Conservation (phyloP, 1,140 invertebrate species). For the Chionoecetes opilio region DNA sequence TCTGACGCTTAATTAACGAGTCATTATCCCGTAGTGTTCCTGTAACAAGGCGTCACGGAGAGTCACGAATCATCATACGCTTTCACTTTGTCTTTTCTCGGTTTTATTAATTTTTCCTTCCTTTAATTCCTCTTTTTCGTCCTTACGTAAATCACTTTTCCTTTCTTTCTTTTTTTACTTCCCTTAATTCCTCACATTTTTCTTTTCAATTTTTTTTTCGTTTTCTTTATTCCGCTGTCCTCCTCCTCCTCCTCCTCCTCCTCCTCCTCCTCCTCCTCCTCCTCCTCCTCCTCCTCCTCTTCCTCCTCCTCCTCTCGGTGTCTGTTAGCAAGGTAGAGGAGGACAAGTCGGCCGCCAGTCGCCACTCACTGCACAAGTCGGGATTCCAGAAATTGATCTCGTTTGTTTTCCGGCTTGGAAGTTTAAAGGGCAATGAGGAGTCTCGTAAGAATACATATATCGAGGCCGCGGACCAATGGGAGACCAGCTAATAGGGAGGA, state of each 20-base stretch:
- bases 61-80: too few relatives aligned
- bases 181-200: neutral
- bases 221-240: neutral
- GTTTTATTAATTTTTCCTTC: neutral
- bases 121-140: neutral
- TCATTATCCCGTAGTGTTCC: too few relatives aligned
- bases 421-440: neutral
- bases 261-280: neutral
- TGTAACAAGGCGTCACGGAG: too few relatives aligned
- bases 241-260: neutral
- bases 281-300: slow-evolving; percentile 18
- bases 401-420: neutral
- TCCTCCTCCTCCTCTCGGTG: neutral
- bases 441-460: slow-evolving; percentile 30
- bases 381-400: neutral
- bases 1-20: too few relatives aligned
- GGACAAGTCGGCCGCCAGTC: neutral
- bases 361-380: neutral
- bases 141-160: neutral
- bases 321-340: neutral
- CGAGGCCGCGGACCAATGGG: neutral
- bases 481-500: neutral
- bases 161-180: neutral
- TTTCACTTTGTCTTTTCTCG: neutral
- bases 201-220: neutral